phyloP scores from a whole-genome alignment of 2,113 vertebrate species.

The Rhea americana region DNA sequence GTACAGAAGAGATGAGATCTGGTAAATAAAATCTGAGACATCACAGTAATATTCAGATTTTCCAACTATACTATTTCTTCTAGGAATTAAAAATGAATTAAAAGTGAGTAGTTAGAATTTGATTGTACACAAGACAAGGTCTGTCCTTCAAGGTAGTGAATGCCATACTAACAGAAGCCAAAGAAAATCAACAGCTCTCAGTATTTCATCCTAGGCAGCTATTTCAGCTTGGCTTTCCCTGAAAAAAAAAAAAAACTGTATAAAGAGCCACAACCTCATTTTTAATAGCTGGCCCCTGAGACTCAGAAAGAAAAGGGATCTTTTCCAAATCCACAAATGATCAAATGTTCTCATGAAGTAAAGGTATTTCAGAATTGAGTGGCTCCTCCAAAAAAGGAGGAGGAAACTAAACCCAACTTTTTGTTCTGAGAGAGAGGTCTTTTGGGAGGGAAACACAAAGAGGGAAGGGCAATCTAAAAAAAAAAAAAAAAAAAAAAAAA shows the following conservation, averaged over 20 bases:
- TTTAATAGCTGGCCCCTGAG: background rate
- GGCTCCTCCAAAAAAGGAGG: background rate
- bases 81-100: background rate
- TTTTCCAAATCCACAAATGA: background rate
- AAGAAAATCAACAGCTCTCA: background rate
- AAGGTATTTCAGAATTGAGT: background rate
- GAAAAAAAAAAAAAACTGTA: fast-evolving
- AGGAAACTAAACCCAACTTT: background rate
- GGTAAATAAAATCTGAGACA: background rate
- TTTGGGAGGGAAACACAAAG: background rate
- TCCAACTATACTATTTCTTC: background rate
- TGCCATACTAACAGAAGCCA: background rate
- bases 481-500: too few species aligned
- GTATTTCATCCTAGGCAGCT: background rate
- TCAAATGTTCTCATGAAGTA: background rate
- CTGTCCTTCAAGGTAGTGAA: background rate
- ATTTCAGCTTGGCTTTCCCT: background rate
- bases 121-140: background rate
- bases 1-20: background rate
- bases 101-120: background rate
- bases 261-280: background rate
- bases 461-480: background rate
- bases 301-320: background rate
- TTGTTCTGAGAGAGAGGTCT: background rate
- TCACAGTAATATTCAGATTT: background rate